Percentiles rank a stretch among this genome's conserved stretches.
phyloP scores from a whole-genome alignment of 53 echinoderm and acorn worm genomes.

The Stichopus horrens region DNA sequence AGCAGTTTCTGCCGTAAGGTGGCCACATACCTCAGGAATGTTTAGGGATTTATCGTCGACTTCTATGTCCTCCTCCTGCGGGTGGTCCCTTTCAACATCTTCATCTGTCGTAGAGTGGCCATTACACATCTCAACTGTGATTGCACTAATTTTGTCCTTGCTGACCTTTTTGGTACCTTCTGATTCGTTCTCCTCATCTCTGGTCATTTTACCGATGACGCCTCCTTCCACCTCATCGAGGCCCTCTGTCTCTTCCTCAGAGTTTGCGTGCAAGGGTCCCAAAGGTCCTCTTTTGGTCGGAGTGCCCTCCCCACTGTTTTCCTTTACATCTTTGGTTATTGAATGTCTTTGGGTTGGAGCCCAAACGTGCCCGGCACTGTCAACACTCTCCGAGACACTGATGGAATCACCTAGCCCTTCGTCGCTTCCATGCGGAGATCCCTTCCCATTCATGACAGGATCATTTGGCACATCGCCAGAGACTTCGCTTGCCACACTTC shows the following conservation, averaged over 20 bases:
- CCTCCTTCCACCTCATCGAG: conserved; percentile 36
- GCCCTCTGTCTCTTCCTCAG: conserved; percentile 16
- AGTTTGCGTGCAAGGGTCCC: neutral
- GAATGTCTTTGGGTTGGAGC: neutral
- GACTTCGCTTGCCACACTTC: conserved; percentile 79
- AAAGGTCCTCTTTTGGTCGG: neutral
- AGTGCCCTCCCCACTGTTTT: conserved; percentile 2
- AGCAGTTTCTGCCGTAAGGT: conserved; percentile 64
- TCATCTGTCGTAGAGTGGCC: conserved; percentile 51
- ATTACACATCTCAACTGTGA: conserved; percentile 82
- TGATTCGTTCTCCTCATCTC: conserved; percentile 19
- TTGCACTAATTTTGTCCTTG: conserved; percentile 55
- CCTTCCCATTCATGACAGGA: conserved; percentile 55
- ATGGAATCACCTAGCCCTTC: conserved; percentile 84
- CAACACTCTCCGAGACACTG: conserved; percentile 61
- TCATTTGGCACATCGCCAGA: conserved; percentile 64
- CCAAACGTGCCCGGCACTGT: conserved; percentile 48
- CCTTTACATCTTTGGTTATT: conserved; percentile 11
- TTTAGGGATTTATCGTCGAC: conserved; percentile 55
- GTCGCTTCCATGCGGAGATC: conserved; percentile 76
- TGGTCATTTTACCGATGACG: neutral
- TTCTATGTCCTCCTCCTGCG: conserved; percentile 28
- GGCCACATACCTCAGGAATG: conserved; percentile 58
- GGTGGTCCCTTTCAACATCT: neutral
- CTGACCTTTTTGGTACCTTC: conserved; percentile 31